Percentiles rank a stretch among this genome's conserved stretches.
phyloP scores from a whole-genome alignment of 2,888 invertebrate genomes.

The Zootermopsis nevadensis region DNA sequence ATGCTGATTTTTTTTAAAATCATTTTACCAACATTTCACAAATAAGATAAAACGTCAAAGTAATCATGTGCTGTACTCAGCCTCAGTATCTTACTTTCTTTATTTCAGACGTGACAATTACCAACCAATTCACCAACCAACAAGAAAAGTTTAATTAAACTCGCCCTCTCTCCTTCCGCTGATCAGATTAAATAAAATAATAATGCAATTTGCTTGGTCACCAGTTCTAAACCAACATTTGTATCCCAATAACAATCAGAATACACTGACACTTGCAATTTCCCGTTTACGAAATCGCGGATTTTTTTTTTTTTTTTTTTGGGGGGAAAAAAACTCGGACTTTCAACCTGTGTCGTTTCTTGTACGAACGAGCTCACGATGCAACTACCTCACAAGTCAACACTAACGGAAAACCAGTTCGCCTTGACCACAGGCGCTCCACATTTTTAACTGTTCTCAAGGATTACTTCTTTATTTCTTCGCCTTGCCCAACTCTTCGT shows the following conservation, averaged over 20 bases:
- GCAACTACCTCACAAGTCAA: not conserved
- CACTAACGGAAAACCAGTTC: not conserved
- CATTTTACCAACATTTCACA: too few species aligned
- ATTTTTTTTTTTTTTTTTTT: too few species aligned
- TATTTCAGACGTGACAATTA: too few species aligned
- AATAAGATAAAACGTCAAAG: too few species aligned
- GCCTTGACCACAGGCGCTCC: conserved; percentile 22
- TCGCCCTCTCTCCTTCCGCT: too few species aligned
- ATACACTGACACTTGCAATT: not conserved
- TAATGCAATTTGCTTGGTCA: too few species aligned
- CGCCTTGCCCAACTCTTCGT: not conserved
- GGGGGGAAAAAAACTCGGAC: not conserved
- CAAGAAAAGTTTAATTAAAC: too few species aligned
- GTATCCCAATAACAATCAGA: not conserved
- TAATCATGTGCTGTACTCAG: too few species aligned
- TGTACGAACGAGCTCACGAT: not conserved
- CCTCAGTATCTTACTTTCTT: too few species aligned
- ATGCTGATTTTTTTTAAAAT: too few species aligned
- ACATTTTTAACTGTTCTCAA: conserved; percentile 24
- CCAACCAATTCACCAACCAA: too few species aligned
- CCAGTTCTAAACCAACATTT: not conserved
- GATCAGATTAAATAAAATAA: too few species aligned
- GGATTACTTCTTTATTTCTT: not conserved
- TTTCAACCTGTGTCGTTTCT: conserved; percentile 7
- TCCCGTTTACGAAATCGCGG: not conserved